Conservation (phyloP, 2,888 invertebrate species). For the Drosophila tanythrix region DNA sequence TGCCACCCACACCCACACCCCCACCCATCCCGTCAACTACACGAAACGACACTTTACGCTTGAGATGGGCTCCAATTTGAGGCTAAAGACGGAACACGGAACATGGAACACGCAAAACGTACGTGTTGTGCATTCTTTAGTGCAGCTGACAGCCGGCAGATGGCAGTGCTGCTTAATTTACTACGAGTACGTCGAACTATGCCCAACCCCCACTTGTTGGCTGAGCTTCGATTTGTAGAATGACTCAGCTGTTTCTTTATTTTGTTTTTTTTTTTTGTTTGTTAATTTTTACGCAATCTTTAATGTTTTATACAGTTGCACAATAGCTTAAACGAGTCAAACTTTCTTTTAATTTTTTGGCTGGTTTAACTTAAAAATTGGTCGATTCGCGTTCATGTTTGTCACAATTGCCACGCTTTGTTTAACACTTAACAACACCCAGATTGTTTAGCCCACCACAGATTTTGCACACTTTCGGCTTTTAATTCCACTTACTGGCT, state of each 20-base stretch:
- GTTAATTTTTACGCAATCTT: constrained; percentile 60
- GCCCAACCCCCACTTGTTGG: constrained; percentile 35
- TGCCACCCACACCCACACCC: background rate
- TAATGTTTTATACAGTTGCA: constrained; percentile 51
- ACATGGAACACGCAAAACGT: constrained; percentile 59
- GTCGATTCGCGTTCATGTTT: constrained; percentile 23
- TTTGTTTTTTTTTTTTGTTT: constrained; percentile 8
- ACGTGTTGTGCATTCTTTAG: constrained; percentile 67
- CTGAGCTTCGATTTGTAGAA: constrained; percentile 39
- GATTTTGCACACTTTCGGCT: constrained; percentile 70
- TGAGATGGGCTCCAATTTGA: constrained; percentile 65
- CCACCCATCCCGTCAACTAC: constrained; percentile 29
- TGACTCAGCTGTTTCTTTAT: constrained; percentile 40
- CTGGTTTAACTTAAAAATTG: constrained; percentile 61
- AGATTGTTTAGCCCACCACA: constrained; percentile 48
- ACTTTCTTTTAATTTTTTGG: constrained; percentile 70
- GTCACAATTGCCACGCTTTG: constrained; percentile 65
- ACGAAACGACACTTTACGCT: constrained; percentile 77
- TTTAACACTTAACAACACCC: constrained; percentile 45
- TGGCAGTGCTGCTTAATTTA: constrained; percentile 46
- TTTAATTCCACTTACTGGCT: constrained; percentile 43
- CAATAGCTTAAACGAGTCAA: constrained; percentile 50
- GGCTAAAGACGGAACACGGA: constrained; percentile 55
- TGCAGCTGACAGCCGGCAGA: constrained; percentile 19
- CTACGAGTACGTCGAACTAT: constrained; percentile 50